Base-by-base conservation (phyloP, 2,113 vertebrate species). In the Anseranas semipalmata region DNA sequence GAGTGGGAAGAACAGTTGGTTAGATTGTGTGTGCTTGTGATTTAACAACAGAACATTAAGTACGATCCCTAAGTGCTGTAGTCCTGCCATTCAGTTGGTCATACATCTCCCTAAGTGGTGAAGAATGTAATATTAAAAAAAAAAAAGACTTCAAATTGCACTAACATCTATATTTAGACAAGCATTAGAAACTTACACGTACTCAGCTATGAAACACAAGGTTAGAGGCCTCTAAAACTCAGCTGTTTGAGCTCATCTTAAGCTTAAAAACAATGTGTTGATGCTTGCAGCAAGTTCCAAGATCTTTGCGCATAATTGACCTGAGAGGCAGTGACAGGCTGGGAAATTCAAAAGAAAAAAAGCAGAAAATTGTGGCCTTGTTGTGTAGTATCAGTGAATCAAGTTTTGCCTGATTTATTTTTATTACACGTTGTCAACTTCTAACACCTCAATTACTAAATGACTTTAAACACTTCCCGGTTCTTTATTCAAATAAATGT, bases 401-500 rank as follows among this genome's bases (percentile, higher is more conserved):
- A 72, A 65, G 24, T 72, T 82, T 89, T 93, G 7, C 60, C 41
- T 46, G 35, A 72, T 86, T 66, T 60, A 6, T 83, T 91, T 91
- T 75, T 78, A 15, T 71, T 85, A 53, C 46, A 45, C 25, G 72
- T 92, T 95, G 39, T 81, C 52, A 88, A 92, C 39, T 90, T 95
- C 30, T 59, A 90, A 75, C 74, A 74, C 59, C 45, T 95, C 76
- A n/a, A 45, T 89, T 89, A 50, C 67, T 73, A 21, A 84, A 87
- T 89, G 62, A 50, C 62, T 93, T 92, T 55, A 87, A 92, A 92
- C 17, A 19, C 67, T 93, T 93, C 45, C 80, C 7, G 5, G 52
- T 32, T 87, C 30, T 81, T 89, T 92, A 89, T 93, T 93, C 72
- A 93, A 92, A 95, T 28, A 62, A 55, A 58, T 20, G 50, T 45